A percentile compares a stretch with the other conserved stretches of the same genome.
Evolutionary conservation across 2,888 invertebrate species (phyloP).

Genomic region (Ecdyonurus torrentis): DNA sequence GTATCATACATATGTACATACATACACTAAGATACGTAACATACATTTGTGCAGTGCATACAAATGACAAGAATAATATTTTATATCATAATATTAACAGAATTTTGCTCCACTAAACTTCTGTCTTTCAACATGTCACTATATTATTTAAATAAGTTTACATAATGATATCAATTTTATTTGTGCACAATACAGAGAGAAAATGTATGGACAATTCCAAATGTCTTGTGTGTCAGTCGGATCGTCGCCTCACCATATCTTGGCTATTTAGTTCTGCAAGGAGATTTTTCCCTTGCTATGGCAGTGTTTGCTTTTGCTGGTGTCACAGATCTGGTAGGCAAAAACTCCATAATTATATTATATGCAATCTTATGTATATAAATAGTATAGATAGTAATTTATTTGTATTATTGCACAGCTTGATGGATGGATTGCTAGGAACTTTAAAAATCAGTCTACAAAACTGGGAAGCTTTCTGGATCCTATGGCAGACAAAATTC

Average conservation of each 20-base stretch:
- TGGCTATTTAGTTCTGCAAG: constrained; percentile 72
- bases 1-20: no score
- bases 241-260: constrained; percentile 77
- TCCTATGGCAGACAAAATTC: constrained; percentile 91
- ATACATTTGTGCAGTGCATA: no score
- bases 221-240: constrained; percentile 70
- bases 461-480: constrained; percentile 90
- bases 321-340: constrained; percentile 70
- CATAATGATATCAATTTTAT: no score
- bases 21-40: no score
- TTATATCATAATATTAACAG: no score
- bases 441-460: constrained; percentile 78
- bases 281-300: constrained; percentile 60
- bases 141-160: no score
- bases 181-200: no score
- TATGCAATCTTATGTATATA: not conserved
- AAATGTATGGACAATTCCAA: constrained; percentile 87
- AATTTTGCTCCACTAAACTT: no score
- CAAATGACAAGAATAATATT: no score
- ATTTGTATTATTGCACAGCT: constrained; percentile 44
- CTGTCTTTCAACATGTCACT: no score
- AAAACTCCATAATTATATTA: constrained; percentile 8
- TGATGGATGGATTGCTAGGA: constrained; percentile 93
- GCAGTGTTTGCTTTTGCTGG: constrained; percentile 73
- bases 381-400: not conserved